A percentile compares a stretch with the other conserved stretches of the same genome.
Conservation (phyloP, 2,113 vertebrate species). For the Cinclus cinclus region DNA sequence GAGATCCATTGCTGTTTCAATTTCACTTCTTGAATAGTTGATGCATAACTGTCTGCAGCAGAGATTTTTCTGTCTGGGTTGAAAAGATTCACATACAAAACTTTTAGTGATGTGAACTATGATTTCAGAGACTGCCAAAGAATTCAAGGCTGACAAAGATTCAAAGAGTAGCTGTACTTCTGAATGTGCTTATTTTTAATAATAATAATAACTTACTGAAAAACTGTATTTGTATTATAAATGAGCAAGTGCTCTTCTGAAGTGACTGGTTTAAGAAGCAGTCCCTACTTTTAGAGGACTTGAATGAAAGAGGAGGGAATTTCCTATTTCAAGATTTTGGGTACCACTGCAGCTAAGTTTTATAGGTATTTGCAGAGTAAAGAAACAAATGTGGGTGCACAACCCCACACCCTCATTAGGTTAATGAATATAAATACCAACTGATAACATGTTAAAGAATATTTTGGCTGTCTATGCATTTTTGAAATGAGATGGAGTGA, state of each 20-base stretch:
- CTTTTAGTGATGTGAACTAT: not conserved
- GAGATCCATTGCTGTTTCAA: not conserved
- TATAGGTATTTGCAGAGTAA: not conserved
- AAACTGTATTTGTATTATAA: not conserved
- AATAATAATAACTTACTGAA: not conserved
- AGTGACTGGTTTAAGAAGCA: not conserved
- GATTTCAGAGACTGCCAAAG: not conserved
- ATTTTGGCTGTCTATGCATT: not conserved
- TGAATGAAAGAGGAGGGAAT: not conserved
- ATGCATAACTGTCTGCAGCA: not conserved
- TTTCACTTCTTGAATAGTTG: not conserved
- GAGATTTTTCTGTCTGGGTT: not conserved
- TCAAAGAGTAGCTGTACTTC: not conserved
- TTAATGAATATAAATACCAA: not conserved
- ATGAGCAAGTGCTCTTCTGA: not conserved
- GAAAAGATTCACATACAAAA: not conserved
- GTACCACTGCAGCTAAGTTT: not conserved
- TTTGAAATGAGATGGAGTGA: not conserved
- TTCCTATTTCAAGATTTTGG: not conserved
- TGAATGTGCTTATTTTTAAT: constrained; percentile 13
- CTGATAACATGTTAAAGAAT: not conserved
- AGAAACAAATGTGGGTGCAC: not conserved
- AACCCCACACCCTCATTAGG: not conserved
- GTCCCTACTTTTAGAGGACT: not conserved
- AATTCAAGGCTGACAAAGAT: not conserved